Percentiles rank a stretch among this genome's conserved stretches.
Evolutionary conservation across 2,797 vertebrate genomes (phyloP).

Genomic region (Megalops cyprinoides): DNA sequence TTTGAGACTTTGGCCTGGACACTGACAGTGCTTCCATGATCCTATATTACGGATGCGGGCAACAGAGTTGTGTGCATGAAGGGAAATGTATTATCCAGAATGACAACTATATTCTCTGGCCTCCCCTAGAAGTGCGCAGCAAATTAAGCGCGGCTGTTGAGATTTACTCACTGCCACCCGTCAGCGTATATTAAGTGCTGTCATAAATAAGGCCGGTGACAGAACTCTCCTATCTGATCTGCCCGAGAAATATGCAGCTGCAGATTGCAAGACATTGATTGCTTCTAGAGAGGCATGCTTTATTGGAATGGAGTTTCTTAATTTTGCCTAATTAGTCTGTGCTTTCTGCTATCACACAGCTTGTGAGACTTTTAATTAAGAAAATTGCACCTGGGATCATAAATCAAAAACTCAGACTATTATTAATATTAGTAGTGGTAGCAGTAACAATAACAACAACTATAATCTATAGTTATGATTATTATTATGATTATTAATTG

Average conservation of each 20-base stretch:
- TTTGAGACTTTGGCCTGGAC: conserved; percentile 24
- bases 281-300: neutral
- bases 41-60: conserved; percentile 48
- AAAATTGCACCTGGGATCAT: neutral
- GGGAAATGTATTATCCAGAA: conserved; percentile 52
- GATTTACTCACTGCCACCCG: conserved; percentile 54
- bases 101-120: conserved; percentile 57
- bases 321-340: conserved; percentile 38
- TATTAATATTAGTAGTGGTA: neutral
- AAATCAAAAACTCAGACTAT: neutral
- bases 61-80: conserved; percentile 27
- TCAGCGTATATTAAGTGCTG: conserved; percentile 47
- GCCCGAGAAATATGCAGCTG: conserved; percentile 48
- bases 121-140: conserved; percentile 51
- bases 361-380: neutral
- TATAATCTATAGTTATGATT: no score
- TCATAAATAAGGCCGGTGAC: conserved; percentile 56
- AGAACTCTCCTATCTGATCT: conserved; percentile 49
- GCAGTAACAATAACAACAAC: no score
- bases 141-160: conserved; percentile 57
- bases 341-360: neutral
- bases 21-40: conserved; percentile 42
- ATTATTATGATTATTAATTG: neutral
- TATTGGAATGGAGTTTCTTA: conserved; percentile 4
- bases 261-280: conserved; percentile 40